Evolutionary conservation across 2,888 invertebrate genomes (phyloP).

Genomic region (Diarsia rubi): DNA sequence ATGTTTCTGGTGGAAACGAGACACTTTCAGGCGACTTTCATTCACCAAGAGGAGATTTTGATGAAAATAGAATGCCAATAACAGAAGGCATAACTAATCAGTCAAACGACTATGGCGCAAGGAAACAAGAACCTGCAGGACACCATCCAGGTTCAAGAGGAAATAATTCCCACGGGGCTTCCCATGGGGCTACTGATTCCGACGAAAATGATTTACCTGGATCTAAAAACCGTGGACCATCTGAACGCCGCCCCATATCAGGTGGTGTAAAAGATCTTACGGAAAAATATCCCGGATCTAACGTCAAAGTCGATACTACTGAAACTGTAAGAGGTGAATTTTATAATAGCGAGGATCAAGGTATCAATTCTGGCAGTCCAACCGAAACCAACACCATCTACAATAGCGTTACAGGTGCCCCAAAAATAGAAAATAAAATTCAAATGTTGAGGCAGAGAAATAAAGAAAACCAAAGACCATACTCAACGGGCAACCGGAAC

Average conservation of each 20-base stretch:
- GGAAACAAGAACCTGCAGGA: not conserved
- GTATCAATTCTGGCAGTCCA: not conserved
- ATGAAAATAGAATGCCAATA: constrained; percentile 5
- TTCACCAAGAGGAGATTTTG: constrained; percentile 3
- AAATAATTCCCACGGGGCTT: not conserved
- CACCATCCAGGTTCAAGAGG: not conserved
- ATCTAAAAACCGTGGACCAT: not conserved
- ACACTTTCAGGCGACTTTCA: constrained; percentile 7
- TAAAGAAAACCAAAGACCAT: constrained; percentile 1
- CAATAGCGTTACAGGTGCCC: constrained; percentile 1
- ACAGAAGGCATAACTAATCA: not conserved
- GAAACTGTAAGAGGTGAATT: not conserved
- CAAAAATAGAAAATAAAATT: constrained; percentile 5
- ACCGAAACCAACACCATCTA: not conserved
- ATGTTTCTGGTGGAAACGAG: constrained; percentile 7
- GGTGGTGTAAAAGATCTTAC: not conserved
- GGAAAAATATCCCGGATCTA: constrained; percentile 32
- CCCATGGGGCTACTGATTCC: not conserved
- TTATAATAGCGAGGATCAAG: not conserved
- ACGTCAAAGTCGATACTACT: constrained; percentile 2
- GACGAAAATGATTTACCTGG: not conserved
- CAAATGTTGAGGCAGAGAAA: not conserved
- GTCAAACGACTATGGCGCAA: not conserved
- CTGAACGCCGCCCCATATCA: constrained; percentile 5
- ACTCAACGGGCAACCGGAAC: not conserved